Evolutionary conservation across 2,797 vertebrate genomes (phyloP), one percentile per base, ranked within the genome.

Genomic region (Chelonia mydas): DNA sequence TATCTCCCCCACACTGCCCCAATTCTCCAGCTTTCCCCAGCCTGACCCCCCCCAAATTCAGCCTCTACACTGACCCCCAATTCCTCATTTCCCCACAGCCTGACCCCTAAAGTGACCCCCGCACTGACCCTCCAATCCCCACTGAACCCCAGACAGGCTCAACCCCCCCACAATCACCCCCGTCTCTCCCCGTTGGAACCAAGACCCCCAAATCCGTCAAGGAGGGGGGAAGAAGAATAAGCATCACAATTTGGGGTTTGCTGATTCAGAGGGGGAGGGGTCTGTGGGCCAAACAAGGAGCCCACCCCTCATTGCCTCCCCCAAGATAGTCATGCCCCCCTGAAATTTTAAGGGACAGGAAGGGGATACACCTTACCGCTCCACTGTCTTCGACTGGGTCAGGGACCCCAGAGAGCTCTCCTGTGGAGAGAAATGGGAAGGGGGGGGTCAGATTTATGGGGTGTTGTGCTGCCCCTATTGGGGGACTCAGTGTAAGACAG

Each of bases 371-470:
- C 12, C 96, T 97, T 79, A 98, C 97, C 97, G 79, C 85, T 97
- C 97, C 54, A 97, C 83, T 81, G 96, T 96, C 97, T 95, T 97
- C 54, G 97, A 96, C n/a, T 96, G 96, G 65, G 93, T 89, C 93
- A 97, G 96, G 88, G 97, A 98, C 55, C 96, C 93, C 81, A 97
- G 81, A 55, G 93, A 88, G 55, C 96, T 97, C 79, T 97, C 97
- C 97, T 98, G 85, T 53, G 33, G 23, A 50, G 45, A 95, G 37
- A 91, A 51, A 61, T 95, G 17, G n/a, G 53, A 54, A n/a, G 10
- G 15, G 53, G 27, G 33, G 41, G 9, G 33, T 23, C n/a, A 41
- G n/a, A 76, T 76, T 47, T 23, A 21, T 7, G 25, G 41, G 74
- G 23, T 74, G 23, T 8, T 74, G 72, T 11, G 37, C 2, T 5